Base-by-base conservation (phyloP, 2,797 vertebrate species). In the Hybognathus amarus region DNA sequence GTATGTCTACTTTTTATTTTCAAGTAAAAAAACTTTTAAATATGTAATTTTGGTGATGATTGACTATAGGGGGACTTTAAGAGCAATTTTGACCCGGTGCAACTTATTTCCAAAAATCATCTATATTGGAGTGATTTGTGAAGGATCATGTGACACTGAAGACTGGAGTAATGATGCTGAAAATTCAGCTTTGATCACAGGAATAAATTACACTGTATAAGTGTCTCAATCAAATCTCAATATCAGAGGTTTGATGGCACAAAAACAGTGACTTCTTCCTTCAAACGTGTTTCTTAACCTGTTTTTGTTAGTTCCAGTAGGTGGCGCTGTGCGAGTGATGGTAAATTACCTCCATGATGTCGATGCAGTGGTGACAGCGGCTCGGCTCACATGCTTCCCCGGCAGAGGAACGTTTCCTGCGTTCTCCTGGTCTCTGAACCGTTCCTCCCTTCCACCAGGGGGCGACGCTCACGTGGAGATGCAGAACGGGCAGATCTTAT, bases 381-480 rank as follows among this genome's bases (percentile, higher is more conserved):
- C 86, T 82, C 87, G 77, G 18, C 89, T 96, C 38, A 90, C 50
- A 9, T 96, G 95, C 83, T 61, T 69, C 0, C 3, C 92, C 79
- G 84, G 85, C 79, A 89, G 85, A 66, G 95, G 95, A 73, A 94
- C 93, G 0, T 95, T 95, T 76, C 94, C 95, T 18, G n/a, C 75
- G 1, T 71, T 93, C 87, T 90, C 89, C 74, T 96, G 95, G 95
- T 76, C 90, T 50, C 82, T 92, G 1, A 94, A 95, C 2, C 71
- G 86, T 82, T 87, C 92, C 4, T 74, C 81, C 22, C 87, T 95
- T 77, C 85, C 83, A n/a, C 38, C 82, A 18, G 88, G 86, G 56
- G 75, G 70, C 3, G 27, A 40, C 45, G 85, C 83, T 45, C 82
- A 87, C 22, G 73, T 56, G 36, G 15, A 90, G 0, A 10, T 54